phyloP scores from a whole-genome alignment of 2,797 vertebrate species.

The Melanogrammus aeglefinus region DNA sequence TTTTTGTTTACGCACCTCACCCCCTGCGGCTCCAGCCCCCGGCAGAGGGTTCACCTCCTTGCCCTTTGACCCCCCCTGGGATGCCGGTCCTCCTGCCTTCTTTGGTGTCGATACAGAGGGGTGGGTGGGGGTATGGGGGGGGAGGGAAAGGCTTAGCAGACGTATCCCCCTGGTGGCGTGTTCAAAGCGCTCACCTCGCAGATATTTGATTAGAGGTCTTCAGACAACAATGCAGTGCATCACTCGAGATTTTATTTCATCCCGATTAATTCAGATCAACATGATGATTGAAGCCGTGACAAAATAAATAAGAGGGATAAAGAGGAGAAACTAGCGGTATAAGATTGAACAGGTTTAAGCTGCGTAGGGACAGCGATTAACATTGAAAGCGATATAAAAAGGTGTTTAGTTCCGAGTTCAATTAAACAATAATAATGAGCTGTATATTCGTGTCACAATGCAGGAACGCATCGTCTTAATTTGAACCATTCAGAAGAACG shows the following conservation, averaged over 20 bases:
- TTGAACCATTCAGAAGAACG: neutral
- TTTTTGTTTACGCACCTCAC: constrained; percentile 74
- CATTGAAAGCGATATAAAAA: neutral
- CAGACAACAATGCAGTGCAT: neutral
- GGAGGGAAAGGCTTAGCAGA: constrained; percentile 69
- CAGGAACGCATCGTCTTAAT: neutral
- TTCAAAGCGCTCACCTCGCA: neutral
- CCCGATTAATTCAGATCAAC: neutral
- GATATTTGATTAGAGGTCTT: neutral
- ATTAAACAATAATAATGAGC: neutral
- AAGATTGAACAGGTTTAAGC: neutral
- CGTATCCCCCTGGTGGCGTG: constrained; percentile 33
- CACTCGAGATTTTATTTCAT: neutral
- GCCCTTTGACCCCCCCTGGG: constrained; percentile 75
- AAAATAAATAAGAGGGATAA: neutral
- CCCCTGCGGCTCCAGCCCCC: constrained; percentile 73
- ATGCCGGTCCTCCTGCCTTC: constrained; percentile 70
- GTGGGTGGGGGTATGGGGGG: constrained; percentile 8
- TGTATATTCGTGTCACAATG: neutral
- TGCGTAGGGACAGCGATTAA: neutral
- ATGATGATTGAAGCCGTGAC: neutral
- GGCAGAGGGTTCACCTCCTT: constrained; percentile 76
- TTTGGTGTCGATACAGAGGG: constrained; percentile 72
- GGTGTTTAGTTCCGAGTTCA: neutral
- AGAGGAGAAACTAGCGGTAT: neutral